phyloP scores from a whole-genome alignment of 2,888 invertebrate genomes.

The Tridacna gigas region DNA sequence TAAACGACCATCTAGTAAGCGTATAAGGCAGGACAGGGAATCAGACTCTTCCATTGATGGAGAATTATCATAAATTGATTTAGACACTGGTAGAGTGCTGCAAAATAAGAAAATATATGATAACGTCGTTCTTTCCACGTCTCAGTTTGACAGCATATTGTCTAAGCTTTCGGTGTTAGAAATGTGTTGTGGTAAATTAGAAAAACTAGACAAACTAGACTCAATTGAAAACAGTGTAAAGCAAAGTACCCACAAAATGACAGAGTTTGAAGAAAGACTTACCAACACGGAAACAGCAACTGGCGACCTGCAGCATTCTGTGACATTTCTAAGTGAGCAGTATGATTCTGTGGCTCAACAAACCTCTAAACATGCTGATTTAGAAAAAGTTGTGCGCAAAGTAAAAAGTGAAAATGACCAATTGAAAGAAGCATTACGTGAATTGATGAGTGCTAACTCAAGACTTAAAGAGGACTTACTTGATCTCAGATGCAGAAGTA shows the following conservation, averaged over 20 bases:
- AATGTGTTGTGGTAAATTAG: neutral
- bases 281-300: neutral
- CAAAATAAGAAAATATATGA: neutral
- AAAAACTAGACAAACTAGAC: conserved; percentile 5
- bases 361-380: neutral
- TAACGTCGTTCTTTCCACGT: neutral
- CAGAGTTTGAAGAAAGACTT: neutral
- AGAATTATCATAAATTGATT: neutral
- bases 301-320: neutral
- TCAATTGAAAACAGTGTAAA: neutral
- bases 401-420: neutral
- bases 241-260: neutral
- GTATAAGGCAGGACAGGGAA: too few relatives aligned
- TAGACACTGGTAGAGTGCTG: neutral
- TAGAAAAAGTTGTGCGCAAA: neutral
- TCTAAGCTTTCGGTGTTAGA: neutral
- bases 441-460: neutral
- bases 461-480: neutral
- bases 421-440: neutral
- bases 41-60: too few relatives aligned
- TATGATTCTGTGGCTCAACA: neutral
- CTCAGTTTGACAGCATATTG: neutral
- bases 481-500: neutral
- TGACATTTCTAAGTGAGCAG: neutral
- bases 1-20: too few relatives aligned